Percentiles rank a stretch among this genome's conserved stretches.
Evolutionary conservation across 2,888 invertebrate genomes (phyloP).

Genomic region (Microplitis manilae): DNA sequence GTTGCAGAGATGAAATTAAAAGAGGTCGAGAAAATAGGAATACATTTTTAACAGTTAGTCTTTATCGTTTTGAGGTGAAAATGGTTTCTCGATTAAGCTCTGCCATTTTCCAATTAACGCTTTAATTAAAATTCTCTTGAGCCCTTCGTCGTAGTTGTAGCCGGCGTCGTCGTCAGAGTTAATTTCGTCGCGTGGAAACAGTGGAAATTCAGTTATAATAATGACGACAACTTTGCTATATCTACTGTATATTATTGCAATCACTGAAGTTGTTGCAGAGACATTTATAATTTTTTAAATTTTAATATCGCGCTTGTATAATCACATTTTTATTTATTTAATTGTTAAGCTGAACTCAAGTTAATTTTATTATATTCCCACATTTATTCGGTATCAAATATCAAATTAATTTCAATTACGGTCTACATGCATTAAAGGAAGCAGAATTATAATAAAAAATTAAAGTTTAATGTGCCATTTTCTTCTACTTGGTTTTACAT

Average conservation of each 20-base stretch:
- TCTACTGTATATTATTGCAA: not conserved
- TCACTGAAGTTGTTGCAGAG: not conserved
- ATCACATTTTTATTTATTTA: not conserved
- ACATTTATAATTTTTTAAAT: not conserved
- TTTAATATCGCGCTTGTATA: not conserved
- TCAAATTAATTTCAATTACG: not conserved
- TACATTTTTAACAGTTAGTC: conserved; percentile 55
- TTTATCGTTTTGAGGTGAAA: conserved; percentile 66
- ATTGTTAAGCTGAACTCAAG: not conserved
- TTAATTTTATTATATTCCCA: not conserved
- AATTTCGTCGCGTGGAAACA: conserved; percentile 3
- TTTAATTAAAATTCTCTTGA: conserved; percentile 68
- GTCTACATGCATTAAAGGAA: no score
- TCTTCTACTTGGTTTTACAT: no score
- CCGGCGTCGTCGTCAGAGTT: conserved; percentile 22
- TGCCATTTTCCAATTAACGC: conserved; percentile 70
- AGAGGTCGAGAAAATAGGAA: conserved; percentile 18
- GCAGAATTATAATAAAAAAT: no score
- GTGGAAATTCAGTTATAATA: conserved; percentile 20
- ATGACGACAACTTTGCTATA: conserved; percentile 7
- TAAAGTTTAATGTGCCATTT: no score
- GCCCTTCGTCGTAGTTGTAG: conserved; percentile 33
- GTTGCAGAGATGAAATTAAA: not conserved
- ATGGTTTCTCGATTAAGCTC: conserved; percentile 66
- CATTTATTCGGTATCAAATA: not conserved